These are phyloP conservation scores for Suricata suricatta DNA, from an alignment of 2,113 vertebrate species.

Conservation along the genomic window DNA sequence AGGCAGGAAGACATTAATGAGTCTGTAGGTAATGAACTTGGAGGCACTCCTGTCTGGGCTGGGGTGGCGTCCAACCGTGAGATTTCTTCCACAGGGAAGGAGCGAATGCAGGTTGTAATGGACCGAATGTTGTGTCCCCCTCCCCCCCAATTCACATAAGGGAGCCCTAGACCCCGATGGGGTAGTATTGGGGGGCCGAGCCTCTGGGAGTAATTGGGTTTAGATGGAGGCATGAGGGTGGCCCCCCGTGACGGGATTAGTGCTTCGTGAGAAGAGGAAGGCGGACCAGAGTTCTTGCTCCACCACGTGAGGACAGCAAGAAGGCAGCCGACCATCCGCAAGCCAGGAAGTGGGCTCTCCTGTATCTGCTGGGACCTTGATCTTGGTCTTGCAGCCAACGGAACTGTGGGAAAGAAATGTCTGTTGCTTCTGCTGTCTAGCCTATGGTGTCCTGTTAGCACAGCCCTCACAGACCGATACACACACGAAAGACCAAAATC, in stretches of 20 bases:
- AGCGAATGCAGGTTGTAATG: no score
- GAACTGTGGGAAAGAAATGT: background rate
- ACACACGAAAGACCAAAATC: background rate
- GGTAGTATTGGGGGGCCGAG: background rate
- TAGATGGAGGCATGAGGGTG: background rate
- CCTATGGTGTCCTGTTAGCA: background rate
- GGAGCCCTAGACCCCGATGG: background rate
- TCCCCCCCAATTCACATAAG: background rate
- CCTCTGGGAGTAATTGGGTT: background rate
- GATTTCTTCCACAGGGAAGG: background rate
- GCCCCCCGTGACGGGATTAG: background rate
- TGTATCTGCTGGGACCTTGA: background rate
- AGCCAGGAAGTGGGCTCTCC: background rate
- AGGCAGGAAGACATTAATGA: background rate
- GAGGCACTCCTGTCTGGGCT: background rate
- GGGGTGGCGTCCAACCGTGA: no score
- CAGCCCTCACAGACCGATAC: background rate
- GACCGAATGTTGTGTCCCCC: background rate
- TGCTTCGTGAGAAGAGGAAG: background rate
- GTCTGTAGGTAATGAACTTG: background rate
- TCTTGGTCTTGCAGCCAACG: background rate
- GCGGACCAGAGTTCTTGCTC: background rate
- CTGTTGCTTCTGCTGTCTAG: background rate
- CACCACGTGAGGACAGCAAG: background rate
- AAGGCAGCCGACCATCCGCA: accelerated